These are phyloP conservation scores for Agrochola litura DNA, from an alignment of 2,888 invertebrate species.

Conservation along the genomic window DNA sequence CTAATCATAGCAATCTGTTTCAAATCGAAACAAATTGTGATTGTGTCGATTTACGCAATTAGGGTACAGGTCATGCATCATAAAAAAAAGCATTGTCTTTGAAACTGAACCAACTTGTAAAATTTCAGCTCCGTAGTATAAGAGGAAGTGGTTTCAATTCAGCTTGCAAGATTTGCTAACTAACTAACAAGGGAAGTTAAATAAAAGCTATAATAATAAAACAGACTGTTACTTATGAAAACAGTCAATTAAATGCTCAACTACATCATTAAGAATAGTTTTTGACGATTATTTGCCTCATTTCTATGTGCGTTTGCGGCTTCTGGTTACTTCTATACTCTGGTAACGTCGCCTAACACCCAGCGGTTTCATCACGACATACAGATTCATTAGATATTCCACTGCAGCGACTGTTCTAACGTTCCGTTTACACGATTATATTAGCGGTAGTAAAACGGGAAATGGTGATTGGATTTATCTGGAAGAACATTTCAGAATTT, in stretches of 20 bases:
- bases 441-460: conserved; percentile 47
- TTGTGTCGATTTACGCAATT: too few species aligned
- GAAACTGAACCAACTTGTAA: too few species aligned
- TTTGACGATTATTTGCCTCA: not conserved
- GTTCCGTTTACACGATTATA: conserved; percentile 58
- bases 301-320: not conserved
- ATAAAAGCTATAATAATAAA: too few species aligned
- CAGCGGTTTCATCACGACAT: conserved; percentile 53
- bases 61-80: too few species aligned
- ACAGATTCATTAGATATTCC: conserved; percentile 70
- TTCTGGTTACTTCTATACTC: conserved; percentile 31
- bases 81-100: too few species aligned
- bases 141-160: too few species aligned
- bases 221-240: not conserved
- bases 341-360: conserved; percentile 51
- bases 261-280: not conserved
- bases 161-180: too few species aligned
- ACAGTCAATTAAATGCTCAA: not conserved
- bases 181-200: too few species aligned
- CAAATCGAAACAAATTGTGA: too few species aligned
- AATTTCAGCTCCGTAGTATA: too few species aligned
- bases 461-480: conserved; percentile 59
- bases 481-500: conserved; percentile 21
- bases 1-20: too few species aligned
- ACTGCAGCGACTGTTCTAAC: conserved; percentile 50